Percentiles rank a stretch among this genome's conserved stretches.
phyloP scores from a whole-genome alignment of 2,797 vertebrate species.

The Brachyrhaphis roseni region DNA sequence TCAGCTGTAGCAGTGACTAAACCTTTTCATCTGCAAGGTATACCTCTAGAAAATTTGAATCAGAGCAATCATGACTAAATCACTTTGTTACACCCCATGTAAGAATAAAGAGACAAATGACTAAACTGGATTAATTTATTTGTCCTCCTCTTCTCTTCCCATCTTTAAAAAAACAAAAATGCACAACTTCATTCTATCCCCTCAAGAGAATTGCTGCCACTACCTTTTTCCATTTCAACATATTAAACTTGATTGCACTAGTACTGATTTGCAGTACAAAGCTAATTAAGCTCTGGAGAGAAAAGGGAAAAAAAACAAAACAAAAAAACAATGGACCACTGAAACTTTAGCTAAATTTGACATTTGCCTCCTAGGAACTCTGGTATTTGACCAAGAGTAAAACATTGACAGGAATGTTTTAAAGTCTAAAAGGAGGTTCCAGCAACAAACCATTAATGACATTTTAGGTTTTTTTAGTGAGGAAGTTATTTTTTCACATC shows the following conservation, averaged over 20 bases:
- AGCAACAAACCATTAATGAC: conserved; percentile 14
- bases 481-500: conserved; percentile 17
- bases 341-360: conserved; percentile 27
- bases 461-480: conserved; percentile 25
- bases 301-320: conserved; percentile 46
- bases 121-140: not conserved
- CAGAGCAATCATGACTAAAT: conserved; percentile 54
- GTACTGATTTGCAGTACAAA: conserved; percentile 28
- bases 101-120: conserved; percentile 51
- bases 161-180: not conserved
- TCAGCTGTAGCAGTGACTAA: conserved; percentile 6
- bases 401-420: conserved; percentile 78
- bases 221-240: conserved; percentile 33
- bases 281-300: conserved; percentile 42
- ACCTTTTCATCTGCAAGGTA: conserved; percentile 32
- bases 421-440: conserved; percentile 71
- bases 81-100: conserved; percentile 66
- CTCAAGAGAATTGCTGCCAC: conserved; percentile 29
- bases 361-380: conserved; percentile 46
- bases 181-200: conserved; percentile 37
- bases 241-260: conserved; percentile 48
- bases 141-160: not conserved
- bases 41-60: conserved; percentile 61
- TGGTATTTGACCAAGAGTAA: conserved; percentile 76
- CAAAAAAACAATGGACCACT: conserved; percentile 30